phyloP scores from a whole-genome alignment of 2,888 invertebrate genomes.

The Calameuta idolon region DNA sequence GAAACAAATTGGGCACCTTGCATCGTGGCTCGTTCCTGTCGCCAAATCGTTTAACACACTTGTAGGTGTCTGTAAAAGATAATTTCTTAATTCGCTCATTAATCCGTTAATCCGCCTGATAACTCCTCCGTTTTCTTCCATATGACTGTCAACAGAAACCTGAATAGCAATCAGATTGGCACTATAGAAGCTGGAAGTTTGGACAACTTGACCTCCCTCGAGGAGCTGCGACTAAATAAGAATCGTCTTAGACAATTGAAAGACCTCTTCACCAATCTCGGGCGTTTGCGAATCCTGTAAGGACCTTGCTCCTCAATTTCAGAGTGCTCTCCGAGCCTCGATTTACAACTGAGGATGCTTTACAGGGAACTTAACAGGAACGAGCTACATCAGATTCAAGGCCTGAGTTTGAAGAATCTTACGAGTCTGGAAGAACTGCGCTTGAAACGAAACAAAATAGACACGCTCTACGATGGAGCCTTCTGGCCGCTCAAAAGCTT shows the following conservation, averaged over 20 bases:
- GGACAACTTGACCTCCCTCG: conserved; percentile 77
- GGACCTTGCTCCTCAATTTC: conserved; percentile 42
- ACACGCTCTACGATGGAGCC: conserved; percentile 85
- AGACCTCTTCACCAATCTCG: conserved; percentile 78
- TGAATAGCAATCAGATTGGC: conserved; percentile 80
- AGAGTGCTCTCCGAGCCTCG: background rate
- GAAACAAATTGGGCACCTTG: conserved; percentile 73
- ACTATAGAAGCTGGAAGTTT: conserved; percentile 79
- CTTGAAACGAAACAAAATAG: conserved; percentile 84
- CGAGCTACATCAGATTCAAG: conserved; percentile 81
- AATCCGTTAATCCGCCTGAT: background rate
- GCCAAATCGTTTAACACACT: conserved; percentile 68
- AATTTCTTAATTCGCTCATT: background rate
- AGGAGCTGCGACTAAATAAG: conserved; percentile 82
- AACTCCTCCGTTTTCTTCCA: background rate
- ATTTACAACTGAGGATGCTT: conserved; percentile 3
- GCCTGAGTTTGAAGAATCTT: conserved; percentile 84
- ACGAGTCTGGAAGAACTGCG: conserved; percentile 80
- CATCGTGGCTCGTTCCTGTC: conserved; percentile 72
- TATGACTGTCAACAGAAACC: conserved; percentile 69
- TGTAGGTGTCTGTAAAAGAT: conserved; percentile 64
- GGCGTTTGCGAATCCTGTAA: conserved; percentile 79
- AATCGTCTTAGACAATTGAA: conserved; percentile 80
- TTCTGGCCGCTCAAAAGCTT: conserved; percentile 88
- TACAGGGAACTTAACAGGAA: conserved; percentile 86